Percentiles rank a stretch among this genome's conserved stretches.
phyloP scores from a whole-genome alignment of 2,888 invertebrate species.

The Sturmia bella region DNA sequence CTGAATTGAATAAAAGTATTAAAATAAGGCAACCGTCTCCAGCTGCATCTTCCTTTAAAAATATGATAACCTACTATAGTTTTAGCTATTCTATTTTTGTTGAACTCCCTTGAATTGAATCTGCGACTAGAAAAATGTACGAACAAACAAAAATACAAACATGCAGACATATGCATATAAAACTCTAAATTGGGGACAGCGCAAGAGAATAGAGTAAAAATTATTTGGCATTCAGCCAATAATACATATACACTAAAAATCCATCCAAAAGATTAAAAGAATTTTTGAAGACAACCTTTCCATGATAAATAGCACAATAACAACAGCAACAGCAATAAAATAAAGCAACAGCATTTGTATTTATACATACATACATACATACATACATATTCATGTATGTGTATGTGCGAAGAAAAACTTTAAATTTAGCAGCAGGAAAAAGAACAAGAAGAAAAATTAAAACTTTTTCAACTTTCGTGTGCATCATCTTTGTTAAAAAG shows the following conservation, averaged over 20 bases:
- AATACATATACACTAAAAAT: slow-evolving; percentile 67
- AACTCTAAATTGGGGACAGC: slow-evolving; percentile 63
- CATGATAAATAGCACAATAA: slow-evolving; percentile 58
- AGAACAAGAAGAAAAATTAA: slow-evolving; percentile 22
- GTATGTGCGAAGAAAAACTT: background rate
- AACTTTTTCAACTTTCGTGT: slow-evolving; percentile 61
- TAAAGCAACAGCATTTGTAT: slow-evolving; percentile 23
- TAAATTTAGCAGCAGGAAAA: slow-evolving; percentile 50
- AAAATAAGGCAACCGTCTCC: slow-evolving; percentile 39
- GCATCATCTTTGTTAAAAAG: slow-evolving; percentile 62
- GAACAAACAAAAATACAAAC: background rate
- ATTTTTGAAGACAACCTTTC: slow-evolving; percentile 68
- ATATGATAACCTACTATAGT: slow-evolving; percentile 40
- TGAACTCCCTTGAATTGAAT: slow-evolving; percentile 38
- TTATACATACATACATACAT: background rate
- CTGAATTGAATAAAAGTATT: slow-evolving; percentile 44
- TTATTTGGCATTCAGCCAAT: slow-evolving; percentile 71
- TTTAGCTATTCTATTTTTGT: slow-evolving; percentile 32
- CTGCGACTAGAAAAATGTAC: slow-evolving; percentile 20
- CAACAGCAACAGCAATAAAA: slow-evolving; percentile 31
- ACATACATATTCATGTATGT: too few relatives aligned
- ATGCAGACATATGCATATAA: slow-evolving; percentile 2
- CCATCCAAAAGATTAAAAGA: slow-evolving; percentile 69
- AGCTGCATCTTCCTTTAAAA: background rate
- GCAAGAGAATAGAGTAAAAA: slow-evolving; percentile 57